Conservation (phyloP, 2,888 invertebrate species). For the Acronicta aceris region DNA sequence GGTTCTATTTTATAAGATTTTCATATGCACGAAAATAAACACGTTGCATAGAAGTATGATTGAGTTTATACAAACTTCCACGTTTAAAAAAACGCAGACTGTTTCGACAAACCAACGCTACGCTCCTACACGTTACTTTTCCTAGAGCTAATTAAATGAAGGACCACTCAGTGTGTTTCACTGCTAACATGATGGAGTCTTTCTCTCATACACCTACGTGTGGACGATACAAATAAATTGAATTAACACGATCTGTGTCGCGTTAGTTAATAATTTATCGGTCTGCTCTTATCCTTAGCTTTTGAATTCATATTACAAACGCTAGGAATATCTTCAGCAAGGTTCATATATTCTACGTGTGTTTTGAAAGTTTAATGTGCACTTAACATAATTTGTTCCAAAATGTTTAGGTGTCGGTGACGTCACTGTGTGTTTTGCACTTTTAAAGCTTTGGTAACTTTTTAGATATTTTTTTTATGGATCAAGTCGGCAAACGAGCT, state of each 20-base stretch:
- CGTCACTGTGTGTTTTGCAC: conserved; percentile 15
- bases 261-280: conserved; percentile 47
- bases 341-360: conserved; percentile 43
- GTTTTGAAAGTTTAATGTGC: conserved; percentile 40
- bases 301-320: conserved; percentile 25
- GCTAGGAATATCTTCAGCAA: conserved; percentile 23
- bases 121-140: conserved; percentile 30
- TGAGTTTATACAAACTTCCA: no score
- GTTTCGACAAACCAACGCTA: conserved; percentile 23
- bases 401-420: conserved; percentile 10
- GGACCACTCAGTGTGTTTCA: conserved; percentile 42
- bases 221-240: conserved; percentile 46
- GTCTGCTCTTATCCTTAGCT: conserved; percentile 19
- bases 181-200: conserved; percentile 48
- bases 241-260: conserved; percentile 44
- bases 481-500: no score
- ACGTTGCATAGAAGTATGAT: no score
- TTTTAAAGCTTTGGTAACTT: not conserved
- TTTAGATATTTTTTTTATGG: no score
- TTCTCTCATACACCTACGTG: conserved; percentile 31
- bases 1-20: no score
- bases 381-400: conserved; percentile 46
- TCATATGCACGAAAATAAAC: no score
- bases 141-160: conserved; percentile 55
- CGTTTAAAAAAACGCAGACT: conserved; percentile 11